Percentiles rank a stretch among this genome's conserved stretches.
Conservation (phyloP, 2,888 invertebrate species). For the Dermolepida albohirtum region DNA sequence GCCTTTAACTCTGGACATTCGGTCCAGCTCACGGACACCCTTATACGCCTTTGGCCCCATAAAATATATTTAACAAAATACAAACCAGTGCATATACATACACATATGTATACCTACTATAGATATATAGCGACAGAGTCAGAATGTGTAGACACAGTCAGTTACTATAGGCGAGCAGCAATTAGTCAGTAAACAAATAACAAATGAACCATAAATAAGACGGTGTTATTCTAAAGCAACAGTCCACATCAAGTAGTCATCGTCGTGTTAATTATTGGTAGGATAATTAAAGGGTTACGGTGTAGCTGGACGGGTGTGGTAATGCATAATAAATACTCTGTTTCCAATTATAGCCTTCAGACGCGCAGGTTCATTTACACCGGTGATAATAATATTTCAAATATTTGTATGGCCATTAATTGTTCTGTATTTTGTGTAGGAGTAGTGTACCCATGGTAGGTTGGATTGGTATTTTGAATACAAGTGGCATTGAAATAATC, state of each 20-base stretch:
- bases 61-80: conserved; percentile 53
- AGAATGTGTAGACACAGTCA: conserved; percentile 49
- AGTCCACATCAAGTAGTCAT: conserved; percentile 51
- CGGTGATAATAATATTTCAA: conserved; percentile 64
- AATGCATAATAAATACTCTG: conserved; percentile 63
- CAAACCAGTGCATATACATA: conserved; percentile 36
- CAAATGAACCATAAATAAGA: conserved; percentile 63
- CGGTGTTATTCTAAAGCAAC: conserved; percentile 53
- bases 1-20: conserved; percentile 19
- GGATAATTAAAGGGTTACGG: conserved; percentile 53
- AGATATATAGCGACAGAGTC: conserved; percentile 39
- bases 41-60: conserved; percentile 50
- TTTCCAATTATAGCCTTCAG: conserved; percentile 63
- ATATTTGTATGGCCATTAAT: conserved; percentile 62
- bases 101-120: conserved; percentile 7
- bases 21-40: conserved; percentile 26
- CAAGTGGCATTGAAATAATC: conserved; percentile 5
- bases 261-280: conserved; percentile 54
- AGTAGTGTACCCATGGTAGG: conserved; percentile 27
- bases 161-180: conserved; percentile 55
- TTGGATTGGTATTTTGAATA: conserved; percentile 20
- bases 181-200: conserved; percentile 64
- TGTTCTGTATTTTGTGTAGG: conserved; percentile 50
- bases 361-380: conserved; percentile 61
- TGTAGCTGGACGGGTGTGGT: conserved; percentile 57